Base-by-base conservation (phyloP, 2,797 vertebrate genomes). In the Mus minutoides region DNA sequence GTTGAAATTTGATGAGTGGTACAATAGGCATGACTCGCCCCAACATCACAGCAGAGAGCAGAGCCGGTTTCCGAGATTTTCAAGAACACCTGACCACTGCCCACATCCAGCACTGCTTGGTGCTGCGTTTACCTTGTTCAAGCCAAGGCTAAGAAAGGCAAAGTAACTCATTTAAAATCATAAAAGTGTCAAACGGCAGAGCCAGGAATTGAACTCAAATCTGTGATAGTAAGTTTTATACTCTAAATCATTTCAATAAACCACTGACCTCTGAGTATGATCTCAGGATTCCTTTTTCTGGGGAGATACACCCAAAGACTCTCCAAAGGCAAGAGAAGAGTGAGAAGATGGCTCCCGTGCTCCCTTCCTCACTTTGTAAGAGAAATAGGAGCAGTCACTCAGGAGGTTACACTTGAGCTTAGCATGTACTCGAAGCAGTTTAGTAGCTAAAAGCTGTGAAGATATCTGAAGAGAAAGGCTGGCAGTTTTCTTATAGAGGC, bases 221-320 rank as follows among this genome's bases (percentile, higher is more conserved):
- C 69, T 95, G 37, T 90, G 84, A 94, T 69, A 93, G 54, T 64
- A 95, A 79, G 92, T 49, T 87, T 71, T 40, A 24, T 92, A 89
- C 52, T 94, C 67, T 85, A 92, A 91, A 73, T 95, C 54, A 88
- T 77, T 96, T 94, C 54, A 85, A 2, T 92, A 93, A 91, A 92
- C 67, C 91, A 80, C 75, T 69, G 64, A 13, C 89, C 83, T 89
- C 92, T 73, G 62, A 95, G 78, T 83, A 29, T 77, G 93, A 90
- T 96, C 91, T 85, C 60, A 46, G 95, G 69, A 69, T 79, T 96
- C 88, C 71, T 95, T 95, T 93, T 95, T 71, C 64, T 82, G 34
- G 43, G 83, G 71, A 13, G 29, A 54, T 92, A 0, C 1, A 46
- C 79, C 91, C 22, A 93, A 46, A 96, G 40, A 95, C 82, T 78